A percentile compares a stretch with the other conserved stretches of the same genome.
Conservation (phyloP, 2,888 invertebrate species). For the Neoascia interrupta region DNA sequence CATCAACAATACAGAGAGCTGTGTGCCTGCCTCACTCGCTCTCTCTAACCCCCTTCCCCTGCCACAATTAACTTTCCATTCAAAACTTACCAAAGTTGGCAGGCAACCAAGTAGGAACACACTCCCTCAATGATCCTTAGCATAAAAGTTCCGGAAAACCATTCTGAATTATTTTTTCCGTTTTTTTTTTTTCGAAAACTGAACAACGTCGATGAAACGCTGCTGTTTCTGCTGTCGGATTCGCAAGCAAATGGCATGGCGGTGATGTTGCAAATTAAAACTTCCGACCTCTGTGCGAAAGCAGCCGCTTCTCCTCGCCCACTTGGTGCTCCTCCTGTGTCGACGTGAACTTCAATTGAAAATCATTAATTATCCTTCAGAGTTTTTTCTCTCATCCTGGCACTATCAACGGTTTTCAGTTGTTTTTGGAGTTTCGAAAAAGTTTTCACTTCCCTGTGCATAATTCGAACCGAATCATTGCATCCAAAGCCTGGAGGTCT, state of each 20-base stretch:
- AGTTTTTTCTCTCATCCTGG: not conserved
- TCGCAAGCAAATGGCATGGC: constrained; percentile 3
- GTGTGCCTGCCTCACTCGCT: no score
- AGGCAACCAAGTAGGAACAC: constrained; percentile 1
- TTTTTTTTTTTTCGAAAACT: no score
- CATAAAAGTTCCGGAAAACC: constrained; percentile 34
- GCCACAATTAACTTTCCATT: constrained; percentile 42
- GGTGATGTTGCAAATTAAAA: constrained; percentile 63
- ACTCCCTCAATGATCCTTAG: constrained; percentile 17
- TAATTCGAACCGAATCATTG: constrained; percentile 43
- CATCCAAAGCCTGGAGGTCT: constrained; percentile 39
- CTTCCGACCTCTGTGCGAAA: constrained; percentile 32
- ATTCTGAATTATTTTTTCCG: constrained; percentile 41
- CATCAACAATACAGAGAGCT: constrained; percentile 55
- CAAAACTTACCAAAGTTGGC: constrained; percentile 19
- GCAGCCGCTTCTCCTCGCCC: constrained; percentile 25
- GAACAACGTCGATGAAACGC: constrained; percentile 30
- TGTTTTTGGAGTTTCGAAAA: constrained; percentile 31
- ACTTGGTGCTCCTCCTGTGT: constrained; percentile 7
- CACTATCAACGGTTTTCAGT: no score
- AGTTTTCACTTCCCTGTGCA: constrained; percentile 34
- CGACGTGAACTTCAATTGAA: constrained; percentile 54
- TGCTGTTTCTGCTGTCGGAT: not conserved
- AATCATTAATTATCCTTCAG: constrained; percentile 59
- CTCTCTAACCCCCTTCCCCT: no score